Evolutionary conservation across 2,888 invertebrate genomes (phyloP).

Genomic region (Plebejus anna): DNA sequence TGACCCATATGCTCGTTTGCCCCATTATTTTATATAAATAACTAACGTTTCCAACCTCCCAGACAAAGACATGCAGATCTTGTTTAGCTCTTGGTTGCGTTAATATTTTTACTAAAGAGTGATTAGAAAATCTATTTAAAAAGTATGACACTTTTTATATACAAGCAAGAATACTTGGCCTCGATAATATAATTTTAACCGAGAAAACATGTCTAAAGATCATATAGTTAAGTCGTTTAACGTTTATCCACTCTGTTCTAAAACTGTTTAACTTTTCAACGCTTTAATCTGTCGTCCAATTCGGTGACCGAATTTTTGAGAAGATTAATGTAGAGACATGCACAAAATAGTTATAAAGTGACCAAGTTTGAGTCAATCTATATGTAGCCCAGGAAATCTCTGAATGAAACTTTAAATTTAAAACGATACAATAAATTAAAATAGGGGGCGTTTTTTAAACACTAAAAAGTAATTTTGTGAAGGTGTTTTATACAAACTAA

Average conservation of each 20-base stretch:
- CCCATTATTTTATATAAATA: no score
- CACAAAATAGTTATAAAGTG: background rate
- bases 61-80: no score
- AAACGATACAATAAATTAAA: no score
- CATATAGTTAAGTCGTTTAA: background rate
- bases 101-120: background rate
- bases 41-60: no score
- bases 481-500: no score
- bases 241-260: slow-evolving; percentile 2
- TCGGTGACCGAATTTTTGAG: slow-evolving; percentile 3
- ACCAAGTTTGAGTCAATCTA: no score
- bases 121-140: background rate
- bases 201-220: background rate
- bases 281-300: background rate
- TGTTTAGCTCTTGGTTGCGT: no score
- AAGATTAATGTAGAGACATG: background rate
- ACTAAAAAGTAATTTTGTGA: no score
- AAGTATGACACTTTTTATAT: background rate
- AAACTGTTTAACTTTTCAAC: slow-evolving; percentile 10
- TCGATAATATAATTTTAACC: background rate
- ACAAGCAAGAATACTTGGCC: background rate
- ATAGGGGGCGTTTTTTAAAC: no score
- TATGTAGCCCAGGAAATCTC: no score
- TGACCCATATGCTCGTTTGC: no score
- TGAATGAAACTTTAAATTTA: no score